phyloP scores from a whole-genome alignment of 2,888 invertebrate species.

The Cyaniris semiargus region DNA sequence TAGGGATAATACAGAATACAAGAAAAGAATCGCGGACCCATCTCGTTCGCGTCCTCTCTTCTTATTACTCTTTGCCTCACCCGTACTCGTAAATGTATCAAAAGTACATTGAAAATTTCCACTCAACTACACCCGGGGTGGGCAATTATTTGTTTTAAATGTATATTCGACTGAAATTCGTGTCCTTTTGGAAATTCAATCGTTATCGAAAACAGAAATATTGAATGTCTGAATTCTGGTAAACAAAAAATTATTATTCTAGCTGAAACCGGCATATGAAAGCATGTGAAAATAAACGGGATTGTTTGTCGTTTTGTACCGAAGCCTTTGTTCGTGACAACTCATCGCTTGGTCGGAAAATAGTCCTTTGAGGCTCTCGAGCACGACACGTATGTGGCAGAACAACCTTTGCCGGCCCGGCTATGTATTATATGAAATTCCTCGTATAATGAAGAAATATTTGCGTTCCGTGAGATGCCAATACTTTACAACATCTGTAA shows the following conservation, averaged over 20 bases:
- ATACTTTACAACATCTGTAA: background rate
- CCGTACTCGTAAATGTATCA: background rate
- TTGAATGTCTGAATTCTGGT: background rate
- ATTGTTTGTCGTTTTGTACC: background rate
- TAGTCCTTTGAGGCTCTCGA: too few relatives aligned
- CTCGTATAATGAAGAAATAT: too few relatives aligned
- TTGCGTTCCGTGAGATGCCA: background rate
- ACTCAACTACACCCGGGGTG: background rate
- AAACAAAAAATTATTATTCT: background rate
- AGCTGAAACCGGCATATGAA: background rate
- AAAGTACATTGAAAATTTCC: background rate
- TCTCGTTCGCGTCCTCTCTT: background rate
- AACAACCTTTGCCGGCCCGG: too few relatives aligned
- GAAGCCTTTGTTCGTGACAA: too few relatives aligned
- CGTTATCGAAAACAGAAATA: background rate
- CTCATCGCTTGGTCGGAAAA: too few relatives aligned
- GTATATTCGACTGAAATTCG: background rate
- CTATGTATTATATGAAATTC: too few relatives aligned
- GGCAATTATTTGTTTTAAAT: conserved; percentile 1
- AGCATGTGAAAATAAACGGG: background rate
- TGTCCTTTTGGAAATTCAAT: background rate
- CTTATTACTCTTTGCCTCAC: background rate
- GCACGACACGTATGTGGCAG: too few relatives aligned
- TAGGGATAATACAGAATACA: too few relatives aligned
- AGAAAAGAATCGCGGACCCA: too few relatives aligned